Evolutionary conservation across 2,113 vertebrate species (phyloP), one percentile per base, ranked within the genome.

Genomic region (Pterocles orientalis): DNA sequence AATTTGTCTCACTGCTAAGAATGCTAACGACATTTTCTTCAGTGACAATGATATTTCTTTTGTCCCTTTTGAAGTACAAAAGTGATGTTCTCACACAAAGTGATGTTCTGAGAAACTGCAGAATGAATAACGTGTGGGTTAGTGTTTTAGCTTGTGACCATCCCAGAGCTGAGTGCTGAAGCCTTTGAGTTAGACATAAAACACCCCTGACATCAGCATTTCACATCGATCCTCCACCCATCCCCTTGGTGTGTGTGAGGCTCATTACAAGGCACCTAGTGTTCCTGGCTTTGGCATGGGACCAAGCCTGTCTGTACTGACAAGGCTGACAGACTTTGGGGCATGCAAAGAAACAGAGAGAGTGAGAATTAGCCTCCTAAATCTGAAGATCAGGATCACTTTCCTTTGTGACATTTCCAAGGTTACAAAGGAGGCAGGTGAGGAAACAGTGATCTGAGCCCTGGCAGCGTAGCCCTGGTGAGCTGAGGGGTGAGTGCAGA

Each of bases 181-280:
- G 78, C 57, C 78, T 94, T 95, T 90, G 87, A 94, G 82, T 79
- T 94, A 82, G 73, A 87, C 66, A 85, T 87, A 68, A 94, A 96
- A 85, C 82, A 78, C 68, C 33, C 33, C 80, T 71, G 80, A 88
- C 60, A 91, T n/a, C 60, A 86, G 36, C 54, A 50, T 50, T 93
- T 90, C 82, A 17, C 80, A 71, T 41, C 66, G 86, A 88, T 90
- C 47, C 76, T 21, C 75, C 68, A 86, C 48, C 84, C 82, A 86
- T 36, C 60, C 23, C 2, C 39, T 90, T 83, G 68, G 80, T 68
- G 29, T 57, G 23, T 75, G 41, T 81, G 68, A 92, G 56, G 36
- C 64, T 93, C 24, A 34, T 85, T 88, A 92, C 75, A 92, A 65
- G 85, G 86, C 84, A 92, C 56, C 73, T 48, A 96, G 91, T 95